Conservation (phyloP, 2,797 vertebrate genomes). For the Somateria mollissima region DNA sequence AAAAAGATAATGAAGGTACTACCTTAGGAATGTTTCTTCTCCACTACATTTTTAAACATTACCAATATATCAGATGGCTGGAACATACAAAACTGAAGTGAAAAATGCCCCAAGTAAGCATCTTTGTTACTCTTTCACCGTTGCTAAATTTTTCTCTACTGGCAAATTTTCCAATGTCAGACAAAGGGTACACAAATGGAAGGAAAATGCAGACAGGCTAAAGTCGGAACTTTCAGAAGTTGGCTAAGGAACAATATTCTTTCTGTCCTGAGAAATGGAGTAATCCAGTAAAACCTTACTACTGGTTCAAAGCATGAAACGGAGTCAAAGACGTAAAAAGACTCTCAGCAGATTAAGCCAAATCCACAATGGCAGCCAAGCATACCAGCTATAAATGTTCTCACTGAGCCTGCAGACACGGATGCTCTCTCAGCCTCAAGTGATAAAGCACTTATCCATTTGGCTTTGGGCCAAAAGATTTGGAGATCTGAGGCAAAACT, state of each 20-base stretch:
- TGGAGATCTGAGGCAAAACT: slow-evolving; percentile 66
- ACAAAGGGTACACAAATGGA: not conserved
- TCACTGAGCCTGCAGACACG: slow-evolving; percentile 35
- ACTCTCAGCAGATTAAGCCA: slow-evolving; percentile 48
- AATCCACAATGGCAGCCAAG: slow-evolving; percentile 65
- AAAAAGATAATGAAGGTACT: not conserved
- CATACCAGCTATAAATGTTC: slow-evolving; percentile 29
- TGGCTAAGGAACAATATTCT: slow-evolving; percentile 34
- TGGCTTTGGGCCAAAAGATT: slow-evolving; percentile 62
- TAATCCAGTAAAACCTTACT: slow-evolving; percentile 50
- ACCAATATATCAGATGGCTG: not conserved
- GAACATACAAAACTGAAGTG: not conserved
- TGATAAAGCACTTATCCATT: slow-evolving; percentile 71
- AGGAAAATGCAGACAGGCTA: slow-evolving; percentile 25
- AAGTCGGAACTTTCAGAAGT: slow-evolving; percentile 4
- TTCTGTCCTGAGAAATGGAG: slow-evolving; percentile 45
- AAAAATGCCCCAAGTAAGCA: not conserved
- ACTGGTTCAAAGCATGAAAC: slow-evolving; percentile 6
- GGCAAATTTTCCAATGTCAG: not conserved
- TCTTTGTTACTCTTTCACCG: not conserved
- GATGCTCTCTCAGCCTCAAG: slow-evolving; percentile 51
- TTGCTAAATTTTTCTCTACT: not conserved
- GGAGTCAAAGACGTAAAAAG: slow-evolving; percentile 12
- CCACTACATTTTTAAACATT: not conserved
- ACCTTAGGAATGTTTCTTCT: not conserved